Conservation (phyloP, 2,113 vertebrate genomes). For the Phoenicopterus ruber region DNA sequence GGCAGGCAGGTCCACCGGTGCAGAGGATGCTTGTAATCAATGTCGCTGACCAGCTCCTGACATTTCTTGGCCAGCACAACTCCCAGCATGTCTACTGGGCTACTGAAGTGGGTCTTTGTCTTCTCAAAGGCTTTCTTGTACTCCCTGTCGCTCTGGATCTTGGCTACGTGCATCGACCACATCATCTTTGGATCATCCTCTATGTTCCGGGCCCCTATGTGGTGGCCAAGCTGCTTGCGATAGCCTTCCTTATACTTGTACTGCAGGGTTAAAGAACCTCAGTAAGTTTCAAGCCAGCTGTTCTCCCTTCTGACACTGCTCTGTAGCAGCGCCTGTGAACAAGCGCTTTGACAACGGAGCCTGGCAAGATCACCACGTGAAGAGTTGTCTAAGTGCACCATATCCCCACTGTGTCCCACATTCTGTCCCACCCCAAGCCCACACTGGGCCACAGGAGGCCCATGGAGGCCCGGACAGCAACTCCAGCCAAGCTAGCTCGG, state of each 20-base stretch:
- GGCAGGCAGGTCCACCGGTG: slow-evolving; percentile 85
- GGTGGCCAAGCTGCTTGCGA: slow-evolving; percentile 77
- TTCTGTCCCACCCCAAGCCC: too few species aligned
- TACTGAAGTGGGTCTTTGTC: slow-evolving; percentile 85
- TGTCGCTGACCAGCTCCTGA: slow-evolving; percentile 72
- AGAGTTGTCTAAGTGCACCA: too few species aligned
- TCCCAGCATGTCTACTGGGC: slow-evolving; percentile 88
- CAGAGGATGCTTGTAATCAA: slow-evolving; percentile 74
- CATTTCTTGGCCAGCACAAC: slow-evolving; percentile 79
- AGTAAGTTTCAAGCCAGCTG: not conserved
- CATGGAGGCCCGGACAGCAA: too few species aligned
- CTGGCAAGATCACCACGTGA: too few species aligned
- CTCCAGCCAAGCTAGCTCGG: too few species aligned
- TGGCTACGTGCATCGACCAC: slow-evolving; percentile 88
- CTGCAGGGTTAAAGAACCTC: not conserved
- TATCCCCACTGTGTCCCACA: too few species aligned
- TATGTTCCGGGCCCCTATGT: slow-evolving; percentile 82
- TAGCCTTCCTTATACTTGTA: slow-evolving; percentile 80
- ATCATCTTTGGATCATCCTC: slow-evolving; percentile 88
- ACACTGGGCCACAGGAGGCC: too few species aligned
- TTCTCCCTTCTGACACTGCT: too few species aligned
- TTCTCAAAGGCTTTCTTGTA: slow-evolving; percentile 97
- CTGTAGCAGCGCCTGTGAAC: too few species aligned
- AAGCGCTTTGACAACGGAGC: too few species aligned
- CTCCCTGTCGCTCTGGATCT: slow-evolving; percentile 88